These are phyloP conservation scores for Muscicapa adusta DNA, from an alignment of 2,113 vertebrate genomes.

Conservation along the genomic window DNA sequence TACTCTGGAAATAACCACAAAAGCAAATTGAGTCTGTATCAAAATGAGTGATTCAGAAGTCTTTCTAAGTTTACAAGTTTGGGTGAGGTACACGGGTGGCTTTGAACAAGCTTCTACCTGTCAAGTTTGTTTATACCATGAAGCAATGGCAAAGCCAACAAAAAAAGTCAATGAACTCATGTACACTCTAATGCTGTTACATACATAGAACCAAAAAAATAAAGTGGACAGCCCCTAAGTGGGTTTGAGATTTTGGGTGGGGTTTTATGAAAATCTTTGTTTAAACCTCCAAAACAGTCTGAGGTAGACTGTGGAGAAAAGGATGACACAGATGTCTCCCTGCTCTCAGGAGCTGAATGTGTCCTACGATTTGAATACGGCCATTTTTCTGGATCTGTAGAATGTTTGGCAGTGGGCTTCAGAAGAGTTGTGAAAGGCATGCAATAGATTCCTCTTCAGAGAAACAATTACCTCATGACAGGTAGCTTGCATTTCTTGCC, in stretches of 20 bases:
- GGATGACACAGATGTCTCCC: rapidly evolving
- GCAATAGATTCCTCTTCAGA: not conserved
- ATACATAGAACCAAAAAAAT: not conserved
- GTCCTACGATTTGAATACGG: not conserved
- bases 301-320: not conserved
- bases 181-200: not conserved
- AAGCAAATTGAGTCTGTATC: not conserved
- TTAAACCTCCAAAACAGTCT: not conserved
- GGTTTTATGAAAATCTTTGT: not conserved
- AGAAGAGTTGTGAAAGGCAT: not conserved
- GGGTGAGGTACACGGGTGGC: rapidly evolving
- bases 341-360: not conserved
- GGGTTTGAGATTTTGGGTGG: not conserved
- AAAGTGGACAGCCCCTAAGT: not conserved
- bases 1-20: not conserved
- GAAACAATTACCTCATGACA: not conserved
- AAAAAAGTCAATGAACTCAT: not conserved
- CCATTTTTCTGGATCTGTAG: not conserved
- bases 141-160: not conserved
- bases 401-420: not conserved
- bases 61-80: not conserved
- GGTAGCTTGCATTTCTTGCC: not conserved
- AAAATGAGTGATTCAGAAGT: not conserved
- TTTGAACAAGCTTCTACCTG: not conserved
- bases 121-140: not conserved